These are phyloP conservation scores for Myoxocephalus aenaeus DNA, from an alignment of 2,797 vertebrate genomes.

Conservation along the genomic window DNA sequence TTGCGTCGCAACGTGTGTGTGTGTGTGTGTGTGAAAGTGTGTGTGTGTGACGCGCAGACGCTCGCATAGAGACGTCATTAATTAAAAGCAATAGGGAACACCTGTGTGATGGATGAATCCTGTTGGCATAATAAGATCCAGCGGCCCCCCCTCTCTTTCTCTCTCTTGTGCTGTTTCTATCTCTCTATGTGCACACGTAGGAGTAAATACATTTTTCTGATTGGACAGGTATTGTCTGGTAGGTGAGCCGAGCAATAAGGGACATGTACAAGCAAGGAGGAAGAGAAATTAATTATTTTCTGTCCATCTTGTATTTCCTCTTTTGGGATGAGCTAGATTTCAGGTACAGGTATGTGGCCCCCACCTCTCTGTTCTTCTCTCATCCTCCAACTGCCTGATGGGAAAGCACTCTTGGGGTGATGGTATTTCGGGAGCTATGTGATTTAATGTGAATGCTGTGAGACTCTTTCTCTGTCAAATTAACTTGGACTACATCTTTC, in stretches of 20 bases:
- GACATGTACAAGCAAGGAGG: slow-evolving; percentile 31
- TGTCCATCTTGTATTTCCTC: slow-evolving; percentile 35
- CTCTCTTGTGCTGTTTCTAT: neutral
- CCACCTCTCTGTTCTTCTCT: slow-evolving; percentile 26
- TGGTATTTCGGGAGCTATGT: slow-evolving; percentile 59
- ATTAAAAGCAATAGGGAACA: slow-evolving; percentile 81
- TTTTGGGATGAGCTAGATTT: slow-evolving; percentile 59
- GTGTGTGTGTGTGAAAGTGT: slow-evolving; percentile 21
- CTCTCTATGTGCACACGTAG: neutral
- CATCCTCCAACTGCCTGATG: slow-evolving; percentile 44
- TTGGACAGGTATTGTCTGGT: slow-evolving; percentile 55
- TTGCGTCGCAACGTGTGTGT: slow-evolving; percentile 28
- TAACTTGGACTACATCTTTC: slow-evolving; percentile 48
- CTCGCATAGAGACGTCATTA: slow-evolving; percentile 71
- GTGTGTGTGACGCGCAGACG: slow-evolving; percentile 48
- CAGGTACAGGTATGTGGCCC: slow-evolving; percentile 21
- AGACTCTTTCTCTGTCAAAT: slow-evolving; percentile 47
- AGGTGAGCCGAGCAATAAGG: slow-evolving; percentile 39
- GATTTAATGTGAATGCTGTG: slow-evolving; percentile 45
- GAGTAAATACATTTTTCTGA: slow-evolving; percentile 51
- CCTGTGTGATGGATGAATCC: slow-evolving; percentile 76
- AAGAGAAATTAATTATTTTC: slow-evolving; percentile 19
- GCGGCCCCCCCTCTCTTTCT: slow-evolving; percentile 29
- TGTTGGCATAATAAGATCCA: slow-evolving; percentile 76
- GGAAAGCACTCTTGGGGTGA: slow-evolving; percentile 49